These are phyloP conservation scores for Hydractinia echinata DNA, from an alignment of 30 jellyfish, hydroid and myxozoan genomes.

Conservation along the genomic window DNA sequence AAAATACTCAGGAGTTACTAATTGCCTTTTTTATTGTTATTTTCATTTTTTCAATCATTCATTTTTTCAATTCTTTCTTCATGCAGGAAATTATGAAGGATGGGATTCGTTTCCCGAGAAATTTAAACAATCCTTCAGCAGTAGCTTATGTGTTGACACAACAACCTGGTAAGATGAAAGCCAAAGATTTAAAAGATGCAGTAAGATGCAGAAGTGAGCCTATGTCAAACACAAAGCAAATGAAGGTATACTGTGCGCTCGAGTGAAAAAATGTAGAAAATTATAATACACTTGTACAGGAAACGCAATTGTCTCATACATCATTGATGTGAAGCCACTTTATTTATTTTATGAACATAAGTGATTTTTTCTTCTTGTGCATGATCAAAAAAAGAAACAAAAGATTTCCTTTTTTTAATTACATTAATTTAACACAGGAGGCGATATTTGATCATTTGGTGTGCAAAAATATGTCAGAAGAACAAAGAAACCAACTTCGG, in stretches of 20 bases:
- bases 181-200: slow-evolving; percentile 67
- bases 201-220: not conserved
- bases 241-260: not conserved
- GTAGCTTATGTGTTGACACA: slow-evolving; percentile 73
- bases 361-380: no score
- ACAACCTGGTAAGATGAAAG: slow-evolving; percentile 79
- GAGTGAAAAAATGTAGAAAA: not conserved
- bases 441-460: slow-evolving; percentile 88
- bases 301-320: slow-evolving; percentile 10
- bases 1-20: no score
- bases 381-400: no score
- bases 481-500: slow-evolving; percentile 77
- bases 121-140: slow-evolving; percentile 76
- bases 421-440: slow-evolving; percentile 57
- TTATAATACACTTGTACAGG: slow-evolving; percentile 28
- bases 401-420: no score
- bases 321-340: not conserved
- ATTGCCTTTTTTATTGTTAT: no score
- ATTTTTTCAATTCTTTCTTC: not conserved
- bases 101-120: slow-evolving; percentile 87
- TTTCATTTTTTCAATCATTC: no score
- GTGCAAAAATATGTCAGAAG: slow-evolving; percentile 55
- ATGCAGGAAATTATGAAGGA: slow-evolving; percentile 55
- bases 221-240: not conserved
- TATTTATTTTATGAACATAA: no score